Evolutionary conservation across 2,113 vertebrate species (phyloP).

Genomic region (Tenrec ecaudatus): DNA sequence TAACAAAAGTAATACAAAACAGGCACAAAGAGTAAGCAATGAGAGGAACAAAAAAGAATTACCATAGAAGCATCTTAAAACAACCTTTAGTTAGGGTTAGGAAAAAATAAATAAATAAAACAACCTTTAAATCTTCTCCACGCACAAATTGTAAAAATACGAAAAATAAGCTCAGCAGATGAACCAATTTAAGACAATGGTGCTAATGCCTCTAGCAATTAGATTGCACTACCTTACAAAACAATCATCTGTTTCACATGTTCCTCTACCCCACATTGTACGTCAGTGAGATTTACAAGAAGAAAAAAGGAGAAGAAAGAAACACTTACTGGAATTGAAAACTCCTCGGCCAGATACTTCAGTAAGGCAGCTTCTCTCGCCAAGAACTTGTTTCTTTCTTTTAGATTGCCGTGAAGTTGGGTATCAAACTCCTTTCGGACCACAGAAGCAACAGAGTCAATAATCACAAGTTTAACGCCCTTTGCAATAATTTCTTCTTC

Average conservation of each 20-base stretch:
- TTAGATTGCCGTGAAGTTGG: constrained; percentile 89
- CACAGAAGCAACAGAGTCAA: constrained; percentile 93
- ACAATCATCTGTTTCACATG: constrained; percentile 55
- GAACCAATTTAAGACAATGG: constrained; percentile 23
- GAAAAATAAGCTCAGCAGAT: constrained; percentile 35
- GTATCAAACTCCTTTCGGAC: constrained; percentile 93
- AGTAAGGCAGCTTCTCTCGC: constrained; percentile 87
- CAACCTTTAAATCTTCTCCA: constrained; percentile 15
- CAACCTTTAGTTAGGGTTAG: too few species aligned
- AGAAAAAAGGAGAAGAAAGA: background rate
- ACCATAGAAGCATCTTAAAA: background rate
- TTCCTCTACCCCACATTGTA: constrained; percentile 54
- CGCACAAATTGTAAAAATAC: constrained; percentile 33
- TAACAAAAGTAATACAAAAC: constrained; percentile 47
- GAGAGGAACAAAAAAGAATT: background rate
- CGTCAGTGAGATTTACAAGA: constrained; percentile 46
- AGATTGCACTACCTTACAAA: constrained; percentile 24
- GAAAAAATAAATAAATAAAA: too few species aligned
- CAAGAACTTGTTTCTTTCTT: constrained; percentile 90
- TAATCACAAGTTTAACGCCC: constrained; percentile 88
- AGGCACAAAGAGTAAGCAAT: background rate
- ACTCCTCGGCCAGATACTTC: constrained; percentile 92
- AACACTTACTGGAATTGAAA: constrained; percentile 92
- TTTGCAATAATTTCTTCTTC: constrained; percentile 93
- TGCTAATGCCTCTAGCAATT: background rate